Evolutionary conservation across 2,888 invertebrate genomes (phyloP).

Genomic region (Calliphora vomitoria): DNA sequence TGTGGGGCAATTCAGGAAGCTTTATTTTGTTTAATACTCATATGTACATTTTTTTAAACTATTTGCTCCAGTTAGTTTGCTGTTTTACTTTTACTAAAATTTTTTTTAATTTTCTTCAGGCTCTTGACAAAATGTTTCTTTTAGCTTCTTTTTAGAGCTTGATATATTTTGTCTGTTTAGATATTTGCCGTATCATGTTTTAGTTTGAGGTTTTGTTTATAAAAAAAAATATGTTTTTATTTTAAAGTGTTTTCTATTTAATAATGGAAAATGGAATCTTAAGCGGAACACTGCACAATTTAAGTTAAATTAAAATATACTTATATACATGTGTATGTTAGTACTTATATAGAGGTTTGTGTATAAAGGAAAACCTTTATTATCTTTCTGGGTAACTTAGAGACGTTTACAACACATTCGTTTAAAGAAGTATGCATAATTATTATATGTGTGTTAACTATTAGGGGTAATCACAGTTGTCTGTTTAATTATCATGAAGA

Average conservation of each 20-base stretch:
- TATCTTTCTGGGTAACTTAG: conserved; percentile 25
- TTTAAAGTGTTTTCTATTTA: conserved; percentile 53
- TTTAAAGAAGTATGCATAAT: conserved; percentile 5
- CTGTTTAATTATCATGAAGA: background rate
- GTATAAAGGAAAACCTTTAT: conserved; percentile 1
- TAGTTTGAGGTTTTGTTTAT: conserved; percentile 28
- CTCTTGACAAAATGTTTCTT: conserved; percentile 59
- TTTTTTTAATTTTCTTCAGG: conserved; percentile 42
- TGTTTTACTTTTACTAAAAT: conserved; percentile 21
- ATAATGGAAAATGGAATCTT: conserved; percentile 53
- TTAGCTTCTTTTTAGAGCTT: background rate
- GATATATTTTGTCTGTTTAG: background rate
- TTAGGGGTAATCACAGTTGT: background rate
- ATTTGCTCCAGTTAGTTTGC: conserved; percentile 67
- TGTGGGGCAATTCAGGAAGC: conserved; percentile 68
- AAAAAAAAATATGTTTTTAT: background rate
- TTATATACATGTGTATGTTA: too few species aligned
- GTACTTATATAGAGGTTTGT: background rate
- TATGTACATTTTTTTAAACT: conserved; percentile 8
- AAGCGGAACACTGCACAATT: conserved; percentile 67
- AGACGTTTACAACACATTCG: conserved; percentile 6
- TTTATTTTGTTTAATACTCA: conserved; percentile 48
- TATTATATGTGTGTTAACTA: conserved; percentile 1
- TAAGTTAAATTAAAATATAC: conserved; percentile 45
- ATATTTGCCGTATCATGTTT: conserved; percentile 57